phyloP scores from a whole-genome alignment of 2,113 vertebrate genomes.

The Cranoglanis bouderius region DNA sequence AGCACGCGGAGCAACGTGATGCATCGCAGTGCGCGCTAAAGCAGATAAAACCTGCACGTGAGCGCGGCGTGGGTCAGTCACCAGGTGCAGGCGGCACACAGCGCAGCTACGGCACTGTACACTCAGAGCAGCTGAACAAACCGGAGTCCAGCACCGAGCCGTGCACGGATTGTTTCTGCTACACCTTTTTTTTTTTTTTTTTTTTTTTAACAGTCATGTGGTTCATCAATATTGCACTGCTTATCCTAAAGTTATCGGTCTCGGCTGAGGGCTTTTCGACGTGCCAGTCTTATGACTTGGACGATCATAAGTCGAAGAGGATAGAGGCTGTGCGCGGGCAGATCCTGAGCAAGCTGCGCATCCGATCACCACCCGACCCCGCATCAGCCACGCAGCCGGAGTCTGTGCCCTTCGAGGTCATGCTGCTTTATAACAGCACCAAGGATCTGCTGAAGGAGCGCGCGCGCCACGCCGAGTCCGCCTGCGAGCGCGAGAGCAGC shows the following conservation, averaged over 20 bases:
- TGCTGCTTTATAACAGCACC: conserved; percentile 98
- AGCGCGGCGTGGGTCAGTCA: conserved; percentile 32
- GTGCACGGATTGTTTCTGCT: background rate
- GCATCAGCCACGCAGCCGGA: conserved; percentile 65
- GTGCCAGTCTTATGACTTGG: conserved; percentile 94
- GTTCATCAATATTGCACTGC: conserved; percentile 69
- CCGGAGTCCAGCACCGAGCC: background rate
- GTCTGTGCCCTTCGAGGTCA: conserved; percentile 88
- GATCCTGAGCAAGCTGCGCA: conserved; percentile 97
- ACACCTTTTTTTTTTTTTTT: background rate
- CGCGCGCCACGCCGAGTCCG: conserved; percentile 68
- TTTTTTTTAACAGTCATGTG: conserved; percentile 59
- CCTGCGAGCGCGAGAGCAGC: conserved; percentile 94
- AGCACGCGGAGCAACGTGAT: conserved; percentile 12
- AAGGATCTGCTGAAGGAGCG: conserved; percentile 95
- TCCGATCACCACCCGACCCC: conserved; percentile 86
- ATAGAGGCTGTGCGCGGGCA: conserved; percentile 98
- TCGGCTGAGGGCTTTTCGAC: conserved; percentile 90
- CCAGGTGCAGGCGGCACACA: conserved; percentile 44
- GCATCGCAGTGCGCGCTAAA: background rate
- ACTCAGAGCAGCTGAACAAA: conserved; percentile 18
- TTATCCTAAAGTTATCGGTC: conserved; percentile 85
- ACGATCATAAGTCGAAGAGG: conserved; percentile 95
- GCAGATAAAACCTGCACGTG: conserved; percentile 33
- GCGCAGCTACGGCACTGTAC: conserved; percentile 41